Evolutionary conservation across 2,797 vertebrate species (phyloP).

Genomic region (Xenentodon cancila): DNA sequence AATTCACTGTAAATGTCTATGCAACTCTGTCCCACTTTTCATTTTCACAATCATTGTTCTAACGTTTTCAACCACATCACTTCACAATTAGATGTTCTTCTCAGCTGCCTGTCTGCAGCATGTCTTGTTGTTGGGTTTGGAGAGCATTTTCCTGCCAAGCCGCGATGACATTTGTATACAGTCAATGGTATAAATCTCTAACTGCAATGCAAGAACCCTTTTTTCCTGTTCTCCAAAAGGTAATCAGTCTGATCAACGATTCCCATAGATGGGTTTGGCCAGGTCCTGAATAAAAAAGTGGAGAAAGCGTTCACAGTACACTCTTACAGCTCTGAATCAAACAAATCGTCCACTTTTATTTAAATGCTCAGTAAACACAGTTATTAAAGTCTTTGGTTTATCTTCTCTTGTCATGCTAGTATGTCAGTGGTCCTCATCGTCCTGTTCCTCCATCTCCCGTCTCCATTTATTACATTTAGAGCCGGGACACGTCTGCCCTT

Average conservation of each 20-base stretch:
- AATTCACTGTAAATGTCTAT: too few species aligned
- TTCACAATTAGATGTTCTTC: too few species aligned
- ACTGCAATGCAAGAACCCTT: background rate
- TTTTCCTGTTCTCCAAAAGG: background rate
- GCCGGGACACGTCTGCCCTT: slow-evolving; percentile 38
- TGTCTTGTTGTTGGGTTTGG: slow-evolving; percentile 1
- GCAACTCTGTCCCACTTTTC: too few species aligned
- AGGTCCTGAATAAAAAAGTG: too few species aligned
- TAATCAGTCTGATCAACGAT: background rate
- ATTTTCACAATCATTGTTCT: too few species aligned
- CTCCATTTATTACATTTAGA: slow-evolving; percentile 54
- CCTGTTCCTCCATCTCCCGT: slow-evolving; percentile 22
- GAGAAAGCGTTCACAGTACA: background rate
- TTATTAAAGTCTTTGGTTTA: slow-evolving; percentile 1
- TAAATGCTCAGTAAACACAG: background rate
- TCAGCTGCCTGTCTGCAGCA: background rate
- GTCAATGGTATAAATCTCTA: background rate
- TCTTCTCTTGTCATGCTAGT: background rate
- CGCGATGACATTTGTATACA: background rate
- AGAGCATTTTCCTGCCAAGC: background rate
- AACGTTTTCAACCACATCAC: too few species aligned
- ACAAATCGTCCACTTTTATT: background rate
- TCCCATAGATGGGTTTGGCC: background rate
- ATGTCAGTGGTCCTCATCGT: background rate
- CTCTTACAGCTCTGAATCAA: background rate